Percentiles rank a stretch among this genome's conserved stretches.
Evolutionary conservation across 2,797 vertebrate species (phyloP).

Genomic region (Phoxinus dragarum): DNA sequence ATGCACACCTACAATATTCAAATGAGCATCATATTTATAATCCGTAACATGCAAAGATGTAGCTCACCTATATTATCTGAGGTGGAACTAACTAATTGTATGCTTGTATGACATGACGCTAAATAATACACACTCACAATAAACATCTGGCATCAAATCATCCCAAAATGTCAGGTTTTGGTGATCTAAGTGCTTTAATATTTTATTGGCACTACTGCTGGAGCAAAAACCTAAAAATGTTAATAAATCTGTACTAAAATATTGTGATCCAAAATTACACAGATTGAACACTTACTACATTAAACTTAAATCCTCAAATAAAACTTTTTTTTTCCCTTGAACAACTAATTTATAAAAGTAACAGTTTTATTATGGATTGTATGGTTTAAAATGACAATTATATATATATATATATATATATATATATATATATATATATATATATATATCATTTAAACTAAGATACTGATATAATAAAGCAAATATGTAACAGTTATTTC

Average conservation of each 20-base stretch:
- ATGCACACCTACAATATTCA: conserved; percentile 69
- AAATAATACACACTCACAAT: conserved; percentile 13
- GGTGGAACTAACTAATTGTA: neutral
- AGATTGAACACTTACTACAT: neutral
- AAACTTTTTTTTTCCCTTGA: neutral
- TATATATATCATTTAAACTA: neutral
- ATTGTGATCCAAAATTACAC: neutral
- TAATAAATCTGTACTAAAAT: neutral
- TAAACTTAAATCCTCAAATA: too few relatives aligned
- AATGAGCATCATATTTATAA: conserved; percentile 55
- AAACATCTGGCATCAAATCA: conserved; percentile 2
- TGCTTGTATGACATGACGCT: neutral
- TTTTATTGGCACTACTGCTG: neutral
- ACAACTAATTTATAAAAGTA: neutral
- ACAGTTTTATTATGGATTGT: neutral
- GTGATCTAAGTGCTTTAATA: conserved; percentile 12
- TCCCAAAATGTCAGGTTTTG: neutral
- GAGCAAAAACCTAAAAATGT: neutral
- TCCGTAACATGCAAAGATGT: conserved; percentile 56
- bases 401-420: too few relatives aligned
- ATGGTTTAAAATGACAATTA: neutral
- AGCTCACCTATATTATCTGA: conserved; percentile 37
- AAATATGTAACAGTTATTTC: neutral
- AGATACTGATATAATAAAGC: neutral
- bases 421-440: too few relatives aligned